phyloP scores from a whole-genome alignment of 2,888 invertebrate species.

The Lepas anatifera region DNA sequence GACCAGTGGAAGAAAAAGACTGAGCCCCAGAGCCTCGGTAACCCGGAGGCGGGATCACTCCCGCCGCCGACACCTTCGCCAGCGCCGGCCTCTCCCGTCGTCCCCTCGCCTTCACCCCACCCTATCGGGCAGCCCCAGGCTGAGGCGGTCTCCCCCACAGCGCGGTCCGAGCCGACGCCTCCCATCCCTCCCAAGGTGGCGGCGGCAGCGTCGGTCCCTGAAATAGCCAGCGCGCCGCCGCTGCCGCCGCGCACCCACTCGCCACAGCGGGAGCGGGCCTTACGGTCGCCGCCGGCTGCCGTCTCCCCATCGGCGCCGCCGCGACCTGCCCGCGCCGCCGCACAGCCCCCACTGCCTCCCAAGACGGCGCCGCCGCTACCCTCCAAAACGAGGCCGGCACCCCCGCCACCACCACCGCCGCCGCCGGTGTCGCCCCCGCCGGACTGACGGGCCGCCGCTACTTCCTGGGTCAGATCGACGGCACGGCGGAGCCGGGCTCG shows the following conservation, averaged over 20 bases:
- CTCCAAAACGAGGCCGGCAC: background rate
- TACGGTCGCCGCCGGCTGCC: background rate
- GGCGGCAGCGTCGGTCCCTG: background rate
- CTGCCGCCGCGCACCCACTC: constrained; percentile 10
- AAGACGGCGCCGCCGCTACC: constrained; percentile 3
- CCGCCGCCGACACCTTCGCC: background rate
- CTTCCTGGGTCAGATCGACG: constrained; percentile 2
- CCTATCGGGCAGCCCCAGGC: background rate
- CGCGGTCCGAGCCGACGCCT: background rate
- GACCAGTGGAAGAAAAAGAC: constrained; percentile 11
- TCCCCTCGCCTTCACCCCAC: background rate
- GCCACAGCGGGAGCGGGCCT: background rate
- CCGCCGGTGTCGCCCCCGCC: background rate
- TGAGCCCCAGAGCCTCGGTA: background rate
- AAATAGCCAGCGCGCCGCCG: background rate
- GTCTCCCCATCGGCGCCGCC: background rate
- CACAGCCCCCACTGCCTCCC: constrained; percentile 7
- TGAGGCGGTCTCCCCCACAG: background rate
- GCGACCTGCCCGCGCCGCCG: background rate
- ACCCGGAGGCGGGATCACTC: background rate
- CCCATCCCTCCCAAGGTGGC: background rate
- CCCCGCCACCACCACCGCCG: background rate
- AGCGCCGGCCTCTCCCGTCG: no score
- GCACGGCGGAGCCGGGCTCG: background rate
- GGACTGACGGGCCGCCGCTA: background rate